A percentile compares a stretch with the other conserved stretches of the same genome.
These are phyloP conservation scores for Amphiprion ocellaris DNA, from an alignment of 2,113 vertebrate genomes.

Conservation along the genomic window DNA sequence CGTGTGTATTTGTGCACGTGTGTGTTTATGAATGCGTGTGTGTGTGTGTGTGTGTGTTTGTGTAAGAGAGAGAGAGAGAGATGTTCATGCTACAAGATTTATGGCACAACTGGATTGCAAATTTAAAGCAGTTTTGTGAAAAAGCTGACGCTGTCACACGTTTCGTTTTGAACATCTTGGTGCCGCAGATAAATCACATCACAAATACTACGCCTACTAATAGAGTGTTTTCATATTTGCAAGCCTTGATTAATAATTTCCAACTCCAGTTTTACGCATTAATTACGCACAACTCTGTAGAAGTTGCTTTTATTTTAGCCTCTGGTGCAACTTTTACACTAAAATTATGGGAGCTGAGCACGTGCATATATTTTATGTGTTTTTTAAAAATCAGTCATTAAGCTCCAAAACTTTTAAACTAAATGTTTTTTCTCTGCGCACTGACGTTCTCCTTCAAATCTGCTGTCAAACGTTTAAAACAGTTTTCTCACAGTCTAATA, in stretches of 20 bases:
- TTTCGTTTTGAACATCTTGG: background rate
- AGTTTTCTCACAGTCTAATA: background rate
- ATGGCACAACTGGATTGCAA: constrained; percentile 17
- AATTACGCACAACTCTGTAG: background rate
- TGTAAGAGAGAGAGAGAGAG: constrained; percentile 10
- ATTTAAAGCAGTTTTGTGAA: constrained; percentile 24
- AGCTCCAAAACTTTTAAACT: constrained; percentile 26
- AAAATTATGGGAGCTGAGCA: background rate
- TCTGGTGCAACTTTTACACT: background rate
- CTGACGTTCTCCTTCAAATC: background rate
- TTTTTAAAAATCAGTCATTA: background rate
- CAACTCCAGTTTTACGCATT: background rate
- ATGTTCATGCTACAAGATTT: constrained; percentile 12
- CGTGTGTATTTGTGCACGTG: constrained; percentile 14
- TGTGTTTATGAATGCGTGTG: constrained; percentile 9
- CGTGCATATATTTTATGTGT: background rate
- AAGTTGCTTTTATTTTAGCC: background rate
- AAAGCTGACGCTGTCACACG: background rate
- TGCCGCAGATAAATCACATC: background rate
- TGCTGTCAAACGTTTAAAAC: background rate
- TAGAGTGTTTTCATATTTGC: background rate
- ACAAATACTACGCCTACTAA: background rate
- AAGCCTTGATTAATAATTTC: background rate
- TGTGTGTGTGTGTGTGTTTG: background rate
- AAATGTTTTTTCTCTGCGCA: background rate